Evolutionary conservation across 2,888 invertebrate genomes (phyloP).

Genomic region (Myathropa florea): DNA sequence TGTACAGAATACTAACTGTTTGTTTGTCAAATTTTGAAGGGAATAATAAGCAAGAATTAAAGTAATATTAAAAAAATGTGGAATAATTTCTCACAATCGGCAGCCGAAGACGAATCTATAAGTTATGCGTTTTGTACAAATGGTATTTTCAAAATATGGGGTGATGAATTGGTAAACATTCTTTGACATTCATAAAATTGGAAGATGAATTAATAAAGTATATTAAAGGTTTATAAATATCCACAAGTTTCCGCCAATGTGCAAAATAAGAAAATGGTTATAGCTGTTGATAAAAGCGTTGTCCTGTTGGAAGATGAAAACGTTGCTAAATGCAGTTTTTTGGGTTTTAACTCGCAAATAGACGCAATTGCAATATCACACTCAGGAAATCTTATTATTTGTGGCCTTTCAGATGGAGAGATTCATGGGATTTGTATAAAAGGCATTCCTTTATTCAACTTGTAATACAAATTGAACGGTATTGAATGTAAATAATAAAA

Average conservation of each 20-base stretch:
- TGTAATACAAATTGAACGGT: conserved; percentile 64
- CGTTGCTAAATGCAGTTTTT: conserved; percentile 77
- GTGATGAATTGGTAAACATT: conserved; percentile 75
- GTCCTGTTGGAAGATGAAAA: conserved; percentile 78
- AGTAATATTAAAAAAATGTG: conserved; percentile 75
- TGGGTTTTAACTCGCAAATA: conserved; percentile 76
- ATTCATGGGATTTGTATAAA: conserved; percentile 79
- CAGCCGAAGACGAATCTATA: conserved; percentile 79
- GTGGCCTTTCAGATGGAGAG: conserved; percentile 78
- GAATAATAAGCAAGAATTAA: not conserved
- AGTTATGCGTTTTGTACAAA: conserved; percentile 78
- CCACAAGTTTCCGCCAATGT: conserved; percentile 77
- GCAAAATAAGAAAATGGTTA: conserved; percentile 78
- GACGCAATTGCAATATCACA: conserved; percentile 77
- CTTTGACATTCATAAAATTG: not conserved
- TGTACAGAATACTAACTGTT: not conserved
- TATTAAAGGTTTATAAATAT: conserved; percentile 75
- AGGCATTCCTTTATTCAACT: conserved; percentile 77
- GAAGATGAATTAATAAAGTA: not conserved
- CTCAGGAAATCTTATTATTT: conserved; percentile 78
- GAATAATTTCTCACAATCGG: conserved; percentile 77
- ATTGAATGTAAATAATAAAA: not conserved
- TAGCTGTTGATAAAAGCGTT: conserved; percentile 78
- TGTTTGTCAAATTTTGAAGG: not conserved
- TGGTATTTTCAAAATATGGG: conserved; percentile 78